Base-by-base conservation (phyloP, 2,113 vertebrate species). In the Oreochromis niloticus region DNA sequence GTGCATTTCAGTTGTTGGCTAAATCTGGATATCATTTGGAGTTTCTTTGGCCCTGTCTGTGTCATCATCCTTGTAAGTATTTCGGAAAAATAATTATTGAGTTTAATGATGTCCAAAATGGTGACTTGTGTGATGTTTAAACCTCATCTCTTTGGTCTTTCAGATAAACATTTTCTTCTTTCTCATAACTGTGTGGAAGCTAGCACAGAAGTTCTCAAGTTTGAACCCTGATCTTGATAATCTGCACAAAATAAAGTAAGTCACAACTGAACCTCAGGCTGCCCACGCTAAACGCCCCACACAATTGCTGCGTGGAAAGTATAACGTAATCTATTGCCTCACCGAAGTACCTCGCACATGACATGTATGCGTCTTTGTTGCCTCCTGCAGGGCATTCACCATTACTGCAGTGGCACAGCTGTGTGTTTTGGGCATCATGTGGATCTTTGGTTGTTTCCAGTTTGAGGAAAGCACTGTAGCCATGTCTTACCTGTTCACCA, bases 391-490 rank as follows among this genome's bases (percentile, higher is more conserved):
- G 96, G 87, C 95, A 8, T 97, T 98, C 87, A 97, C 91, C 11
- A 61, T 97, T 73, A 98, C 97, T 4, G 97, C 98, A 57, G 87
- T 98, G 1, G 97, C 97, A 36, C 98, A 98, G 92, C 94, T 98
- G 41, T 96, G 97, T 5, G 90, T 98, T 19, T 73, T 98, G 82
- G 98, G 97, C 32, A 95, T 80, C 84, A 97, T 96, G 75, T 98
- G 98, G 97, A 94, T 97, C 71, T 98, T 97, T 17, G 98, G 97
- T 13, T 96, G 97, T 84, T 97, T 98, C 92, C 97, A 97, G 91
- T 97, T 98, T 48, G 41, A 93, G 1, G 11, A 90, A 0, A 13
- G 52, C 27, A 95, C 87, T 3, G 48, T 95, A 16, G 63, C 80
- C 36, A 92, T 97, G 87, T 90, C 96, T 10, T 98, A 97, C 82